A percentile compares a stretch with the other conserved stretches of the same genome.
phyloP scores from a whole-genome alignment of 2,797 vertebrate genomes.

The Macropodus opercularis region DNA sequence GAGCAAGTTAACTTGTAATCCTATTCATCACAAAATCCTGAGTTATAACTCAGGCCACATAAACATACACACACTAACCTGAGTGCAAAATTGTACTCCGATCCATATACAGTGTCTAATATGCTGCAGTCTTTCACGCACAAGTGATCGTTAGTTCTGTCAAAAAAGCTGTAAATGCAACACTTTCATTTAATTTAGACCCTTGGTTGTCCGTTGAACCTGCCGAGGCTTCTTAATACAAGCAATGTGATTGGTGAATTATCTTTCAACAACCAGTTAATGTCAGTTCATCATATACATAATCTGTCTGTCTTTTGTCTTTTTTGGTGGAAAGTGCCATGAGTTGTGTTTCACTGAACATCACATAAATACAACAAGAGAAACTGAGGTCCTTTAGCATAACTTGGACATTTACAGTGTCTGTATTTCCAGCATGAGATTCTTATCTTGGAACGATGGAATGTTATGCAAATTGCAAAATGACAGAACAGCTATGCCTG shows the following conservation, averaged over 20 bases:
- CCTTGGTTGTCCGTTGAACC: conserved; percentile 60
- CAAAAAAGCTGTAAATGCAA: conserved; percentile 38
- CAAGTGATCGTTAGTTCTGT: conserved; percentile 53
- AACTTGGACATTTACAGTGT: conserved; percentile 72
- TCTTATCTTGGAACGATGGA: conserved; percentile 53
- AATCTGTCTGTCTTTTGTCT: conserved; percentile 52
- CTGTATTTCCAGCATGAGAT: conserved; percentile 76
- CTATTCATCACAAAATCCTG: conserved; percentile 71
- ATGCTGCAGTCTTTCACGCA: conserved; percentile 62
- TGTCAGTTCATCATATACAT: conserved; percentile 55
- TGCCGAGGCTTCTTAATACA: conserved; percentile 57
- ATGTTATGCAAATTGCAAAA: conserved; percentile 48
- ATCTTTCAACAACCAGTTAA: conserved; percentile 51
- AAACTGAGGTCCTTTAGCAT: conserved; percentile 64
- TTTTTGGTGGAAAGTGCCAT: conserved; percentile 63
- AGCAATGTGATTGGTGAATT: conserved; percentile 51
- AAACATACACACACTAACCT: conserved; percentile 78
- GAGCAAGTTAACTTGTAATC: conserved; percentile 50
- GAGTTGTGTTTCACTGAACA: conserved; percentile 52
- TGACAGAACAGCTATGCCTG: conserved; percentile 35
- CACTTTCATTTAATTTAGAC: conserved; percentile 50
- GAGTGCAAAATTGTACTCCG: conserved; percentile 75
- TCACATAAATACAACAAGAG: conserved; percentile 68
- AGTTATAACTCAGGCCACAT: conserved; percentile 72
- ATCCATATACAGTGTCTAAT: conserved; percentile 65